Percentiles rank a stretch among this genome's conserved stretches.
These are phyloP conservation scores for Callorhinus ursinus DNA, from an alignment of 2,113 vertebrate genomes.

Conservation along the genomic window DNA sequence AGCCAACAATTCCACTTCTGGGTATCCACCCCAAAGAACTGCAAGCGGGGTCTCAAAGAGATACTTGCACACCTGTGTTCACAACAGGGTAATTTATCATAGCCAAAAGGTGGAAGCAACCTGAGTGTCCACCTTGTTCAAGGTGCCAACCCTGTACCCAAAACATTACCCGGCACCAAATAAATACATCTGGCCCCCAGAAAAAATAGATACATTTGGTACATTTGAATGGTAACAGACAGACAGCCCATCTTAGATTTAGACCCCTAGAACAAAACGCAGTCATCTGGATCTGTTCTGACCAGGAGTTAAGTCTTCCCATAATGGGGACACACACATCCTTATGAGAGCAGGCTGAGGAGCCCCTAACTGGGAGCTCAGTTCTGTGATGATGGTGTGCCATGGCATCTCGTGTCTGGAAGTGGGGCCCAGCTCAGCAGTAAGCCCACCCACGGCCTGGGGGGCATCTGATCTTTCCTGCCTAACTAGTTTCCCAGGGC, in stretches of 20 bases:
- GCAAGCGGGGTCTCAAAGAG: not conserved
- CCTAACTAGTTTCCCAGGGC: not conserved
- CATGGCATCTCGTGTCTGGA: not conserved
- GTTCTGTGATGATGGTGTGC: not conserved
- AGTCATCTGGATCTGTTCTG: not conserved
- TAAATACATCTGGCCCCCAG: not conserved
- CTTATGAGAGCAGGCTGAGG: not conserved
- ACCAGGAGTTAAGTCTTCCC: not conserved
- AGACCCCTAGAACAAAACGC: not conserved
- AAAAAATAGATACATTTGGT: not conserved
- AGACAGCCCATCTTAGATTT: not conserved
- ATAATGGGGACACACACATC: not conserved
- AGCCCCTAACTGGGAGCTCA: rapidly evolving
- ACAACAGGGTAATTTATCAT: not conserved
- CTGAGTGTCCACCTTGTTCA: not conserved
- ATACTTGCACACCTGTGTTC: not conserved
- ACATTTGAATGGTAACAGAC: not conserved
- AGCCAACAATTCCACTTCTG: not conserved
- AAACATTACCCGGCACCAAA: not conserved
- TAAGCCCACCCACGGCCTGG: rapidly evolving
- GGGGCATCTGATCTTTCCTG: not conserved
- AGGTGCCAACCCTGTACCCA: not conserved
- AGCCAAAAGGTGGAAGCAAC: not conserved
- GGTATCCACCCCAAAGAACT: not conserved
- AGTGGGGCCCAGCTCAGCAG: not conserved